Evolutionary conservation across 2,113 vertebrate species (phyloP).

Genomic region (Delphinapterus leucas): DNA sequence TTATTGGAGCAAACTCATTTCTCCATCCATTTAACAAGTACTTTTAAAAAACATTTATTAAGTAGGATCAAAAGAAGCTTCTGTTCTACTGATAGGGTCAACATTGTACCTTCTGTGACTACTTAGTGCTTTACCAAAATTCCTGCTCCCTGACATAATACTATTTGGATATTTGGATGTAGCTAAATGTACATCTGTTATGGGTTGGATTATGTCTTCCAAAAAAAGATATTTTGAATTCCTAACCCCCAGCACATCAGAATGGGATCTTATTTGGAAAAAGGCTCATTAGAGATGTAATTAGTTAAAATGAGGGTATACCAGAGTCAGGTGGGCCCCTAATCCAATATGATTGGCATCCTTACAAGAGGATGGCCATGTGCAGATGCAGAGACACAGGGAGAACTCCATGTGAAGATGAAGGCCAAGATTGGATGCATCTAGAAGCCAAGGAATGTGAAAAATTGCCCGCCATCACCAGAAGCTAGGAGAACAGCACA

Average conservation of each 20-base stretch:
- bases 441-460: neutral
- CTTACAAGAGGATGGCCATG: neutral
- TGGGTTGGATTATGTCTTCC: neutral
- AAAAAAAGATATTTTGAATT: neutral
- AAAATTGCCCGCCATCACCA: neutral
- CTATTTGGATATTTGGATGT: neutral
- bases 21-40: neutral
- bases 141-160: neutral
- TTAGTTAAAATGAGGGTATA: neutral
- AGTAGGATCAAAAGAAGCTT: neutral
- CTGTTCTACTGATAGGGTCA: neutral
- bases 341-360: neutral
- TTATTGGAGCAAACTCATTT: neutral
- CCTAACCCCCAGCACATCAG: neutral
- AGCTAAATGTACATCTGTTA: neutral
- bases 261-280: neutral
- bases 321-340: neutral
- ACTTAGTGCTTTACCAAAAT: neutral
- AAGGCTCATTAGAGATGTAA: neutral
- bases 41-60: neutral
- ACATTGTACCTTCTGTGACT: neutral
- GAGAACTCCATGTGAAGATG: neutral
- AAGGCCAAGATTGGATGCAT: neutral
- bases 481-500: neutral
- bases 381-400: neutral